Conservation (phyloP, 2,888 invertebrate species). For the Sminthurinus aureus region DNA sequence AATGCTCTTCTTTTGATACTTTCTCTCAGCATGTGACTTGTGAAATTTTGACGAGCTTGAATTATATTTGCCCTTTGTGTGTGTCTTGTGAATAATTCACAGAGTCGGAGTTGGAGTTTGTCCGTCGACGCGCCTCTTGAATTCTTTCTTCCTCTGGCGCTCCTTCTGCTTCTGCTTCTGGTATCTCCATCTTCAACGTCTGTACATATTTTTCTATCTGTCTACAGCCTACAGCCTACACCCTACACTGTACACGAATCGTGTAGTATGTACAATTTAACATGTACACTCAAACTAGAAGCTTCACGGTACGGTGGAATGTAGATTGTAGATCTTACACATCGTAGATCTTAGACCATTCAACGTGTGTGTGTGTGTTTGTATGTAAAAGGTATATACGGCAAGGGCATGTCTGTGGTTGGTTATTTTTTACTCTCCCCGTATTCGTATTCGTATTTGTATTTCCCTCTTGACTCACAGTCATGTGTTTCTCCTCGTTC, state of each 20-base stretch:
- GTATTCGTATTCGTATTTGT: too few relatives aligned
- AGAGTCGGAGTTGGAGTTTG: too few relatives aligned
- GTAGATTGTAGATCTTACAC: too few relatives aligned
- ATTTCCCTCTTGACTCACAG: background rate
- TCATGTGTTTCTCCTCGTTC: background rate
- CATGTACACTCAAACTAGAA: too few relatives aligned
- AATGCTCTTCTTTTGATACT: conserved; percentile 44
- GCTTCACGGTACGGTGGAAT: too few relatives aligned
- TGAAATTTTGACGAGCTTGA: conserved; percentile 52
- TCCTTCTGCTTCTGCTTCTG: background rate
- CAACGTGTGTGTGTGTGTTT: too few relatives aligned
- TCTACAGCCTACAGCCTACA: background rate
- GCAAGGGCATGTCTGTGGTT: background rate
- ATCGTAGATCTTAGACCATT: too few relatives aligned
- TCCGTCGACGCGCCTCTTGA: conserved; percentile 37
- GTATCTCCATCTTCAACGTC: background rate
- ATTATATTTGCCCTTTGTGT: conserved; percentile 50
- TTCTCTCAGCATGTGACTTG: conserved; percentile 48
- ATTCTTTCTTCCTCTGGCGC: conserved; percentile 23
- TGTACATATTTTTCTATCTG: too few relatives aligned
- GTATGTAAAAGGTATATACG: background rate
- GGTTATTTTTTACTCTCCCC: too few relatives aligned
- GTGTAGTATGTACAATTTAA: too few relatives aligned
- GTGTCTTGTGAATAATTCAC: conserved; percentile 57
- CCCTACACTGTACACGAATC: too few relatives aligned